Evolutionary conservation across 2,797 vertebrate genomes (phyloP).

Genomic region (Spatula clypeata): DNA sequence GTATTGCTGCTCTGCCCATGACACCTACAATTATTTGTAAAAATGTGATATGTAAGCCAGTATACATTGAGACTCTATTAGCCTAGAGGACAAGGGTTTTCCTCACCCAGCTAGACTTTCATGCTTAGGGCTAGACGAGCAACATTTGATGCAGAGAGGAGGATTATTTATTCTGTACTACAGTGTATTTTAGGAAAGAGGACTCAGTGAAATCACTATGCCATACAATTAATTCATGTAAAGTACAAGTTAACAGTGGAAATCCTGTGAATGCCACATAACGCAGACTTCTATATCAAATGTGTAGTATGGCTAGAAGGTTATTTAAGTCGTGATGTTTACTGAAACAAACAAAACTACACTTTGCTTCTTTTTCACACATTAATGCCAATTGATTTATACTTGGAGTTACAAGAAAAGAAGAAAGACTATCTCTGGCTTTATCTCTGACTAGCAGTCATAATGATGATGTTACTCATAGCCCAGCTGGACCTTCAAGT

Average conservation of each 20-base stretch:
- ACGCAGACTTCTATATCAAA: not conserved
- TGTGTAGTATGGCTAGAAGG: not conserved
- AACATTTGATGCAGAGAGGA: not conserved
- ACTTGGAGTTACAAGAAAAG: not conserved
- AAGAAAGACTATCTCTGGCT: not conserved
- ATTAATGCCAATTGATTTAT: slow-evolving; percentile 13
- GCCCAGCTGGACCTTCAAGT: not conserved
- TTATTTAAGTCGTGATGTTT: not conserved
- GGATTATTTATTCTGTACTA: not conserved
- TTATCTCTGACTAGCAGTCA: not conserved
- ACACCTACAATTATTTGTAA: slow-evolving; percentile 85
- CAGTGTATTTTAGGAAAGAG: not conserved
- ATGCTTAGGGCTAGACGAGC: not conserved
- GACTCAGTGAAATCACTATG: not conserved
- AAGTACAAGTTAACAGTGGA: not conserved
- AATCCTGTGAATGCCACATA: not conserved
- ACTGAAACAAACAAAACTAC: slow-evolving; percentile 10
- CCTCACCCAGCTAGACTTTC: not conserved
- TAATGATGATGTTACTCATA: not conserved
- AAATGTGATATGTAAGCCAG: not conserved
- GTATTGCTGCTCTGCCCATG: slow-evolving; percentile 98
- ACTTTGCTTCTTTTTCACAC: not conserved
- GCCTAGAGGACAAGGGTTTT: not conserved
- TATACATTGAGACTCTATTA: not conserved
- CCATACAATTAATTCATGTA: not conserved